phyloP scores from a whole-genome alignment of 2,888 invertebrate genomes.

The Apotomis turbidana region DNA sequence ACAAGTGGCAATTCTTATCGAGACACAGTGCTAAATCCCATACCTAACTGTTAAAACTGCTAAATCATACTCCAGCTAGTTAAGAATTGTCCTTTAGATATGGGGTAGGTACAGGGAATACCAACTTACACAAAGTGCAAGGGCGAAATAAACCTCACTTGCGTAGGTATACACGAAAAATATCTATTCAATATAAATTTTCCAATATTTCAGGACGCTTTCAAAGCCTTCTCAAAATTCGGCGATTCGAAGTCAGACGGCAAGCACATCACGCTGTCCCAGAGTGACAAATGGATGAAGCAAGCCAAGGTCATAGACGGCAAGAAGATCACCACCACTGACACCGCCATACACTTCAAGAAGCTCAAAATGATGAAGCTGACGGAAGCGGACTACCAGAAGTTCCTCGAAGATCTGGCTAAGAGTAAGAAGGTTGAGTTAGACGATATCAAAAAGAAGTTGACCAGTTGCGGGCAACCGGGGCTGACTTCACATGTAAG shows the following conservation, averaged over 20 bases:
- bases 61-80: no score
- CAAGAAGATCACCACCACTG: slow-evolving; percentile 94
- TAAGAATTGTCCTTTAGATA: no score
- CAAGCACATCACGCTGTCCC: slow-evolving; percentile 92
- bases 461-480: slow-evolving; percentile 91
- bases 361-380: slow-evolving; percentile 93
- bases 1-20: no score
- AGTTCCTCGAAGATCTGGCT: slow-evolving; percentile 93
- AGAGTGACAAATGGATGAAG: slow-evolving; percentile 97
- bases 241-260: slow-evolving; percentile 94
- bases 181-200: not conserved
- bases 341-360: slow-evolving; percentile 95
- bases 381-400: slow-evolving; percentile 90
- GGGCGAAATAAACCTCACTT: no score
- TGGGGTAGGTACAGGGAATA: no score
- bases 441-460: slow-evolving; percentile 90
- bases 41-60: no score
- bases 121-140: no score
- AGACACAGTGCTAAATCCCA: no score
- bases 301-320: slow-evolving; percentile 92
- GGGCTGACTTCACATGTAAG: slow-evolving; percentile 81
- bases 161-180: no score
- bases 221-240: slow-evolving; percentile 93
- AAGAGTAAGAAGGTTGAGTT: slow-evolving; percentile 92
- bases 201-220: slow-evolving; percentile 85